Conservation (phyloP, 2,797 vertebrate genomes). For the Liasis olivaceus region DNA sequence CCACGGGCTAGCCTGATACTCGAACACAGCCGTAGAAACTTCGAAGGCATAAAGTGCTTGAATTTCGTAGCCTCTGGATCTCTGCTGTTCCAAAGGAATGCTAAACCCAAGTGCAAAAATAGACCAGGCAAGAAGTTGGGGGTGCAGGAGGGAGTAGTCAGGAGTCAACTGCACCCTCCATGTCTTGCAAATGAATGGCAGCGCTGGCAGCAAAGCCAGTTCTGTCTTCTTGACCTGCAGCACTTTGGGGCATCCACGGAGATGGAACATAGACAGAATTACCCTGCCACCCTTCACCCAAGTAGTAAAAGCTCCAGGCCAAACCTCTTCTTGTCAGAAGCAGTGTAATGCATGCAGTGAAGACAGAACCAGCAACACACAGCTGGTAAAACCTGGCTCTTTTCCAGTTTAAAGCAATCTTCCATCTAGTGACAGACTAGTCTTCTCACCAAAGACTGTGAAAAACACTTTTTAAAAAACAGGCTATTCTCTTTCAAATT, state of each 20-base stretch:
- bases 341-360: background rate
- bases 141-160: background rate
- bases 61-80: background rate
- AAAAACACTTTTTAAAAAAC: background rate
- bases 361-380: background rate
- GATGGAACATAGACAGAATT: background rate
- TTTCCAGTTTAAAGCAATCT: background rate
- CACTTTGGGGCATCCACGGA: background rate
- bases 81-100: background rate
- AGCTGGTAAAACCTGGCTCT: background rate
- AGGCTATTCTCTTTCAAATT: background rate
- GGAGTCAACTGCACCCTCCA: background rate
- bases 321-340: background rate
- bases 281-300: background rate
- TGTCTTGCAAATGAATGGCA: background rate
- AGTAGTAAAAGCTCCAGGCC: background rate
- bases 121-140: background rate
- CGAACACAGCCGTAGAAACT: background rate
- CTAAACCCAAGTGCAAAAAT: background rate
- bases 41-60: background rate
- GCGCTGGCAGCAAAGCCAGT: background rate
- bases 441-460: background rate
- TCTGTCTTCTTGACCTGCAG: background rate
- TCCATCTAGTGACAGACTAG: background rate
- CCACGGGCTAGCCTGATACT: background rate